Conservation (phyloP, 2,797 vertebrate species). For the Halcyon chelicuti region DNA sequence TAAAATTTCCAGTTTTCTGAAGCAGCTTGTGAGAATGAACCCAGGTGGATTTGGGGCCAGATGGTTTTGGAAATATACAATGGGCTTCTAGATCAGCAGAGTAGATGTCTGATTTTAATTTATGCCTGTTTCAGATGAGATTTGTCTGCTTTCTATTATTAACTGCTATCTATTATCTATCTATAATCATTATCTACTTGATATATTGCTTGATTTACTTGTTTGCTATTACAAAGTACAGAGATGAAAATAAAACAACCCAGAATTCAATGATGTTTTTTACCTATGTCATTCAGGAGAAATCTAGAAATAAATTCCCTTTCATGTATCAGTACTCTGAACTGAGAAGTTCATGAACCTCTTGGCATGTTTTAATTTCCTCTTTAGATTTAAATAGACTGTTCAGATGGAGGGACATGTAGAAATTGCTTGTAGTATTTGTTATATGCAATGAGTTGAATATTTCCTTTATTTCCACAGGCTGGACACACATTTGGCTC, state of each 20-base stretch:
- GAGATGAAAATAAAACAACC: neutral
- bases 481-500: neutral
- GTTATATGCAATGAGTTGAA: neutral
- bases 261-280: neutral
- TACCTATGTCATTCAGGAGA: neutral
- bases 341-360: neutral
- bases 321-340: neutral
- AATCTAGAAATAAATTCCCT: neutral
- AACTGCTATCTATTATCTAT: neutral
- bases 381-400: neutral
- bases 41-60: accelerated
- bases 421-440: neutral
- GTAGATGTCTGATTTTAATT: neutral
- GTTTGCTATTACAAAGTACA: neutral
- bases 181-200: neutral
- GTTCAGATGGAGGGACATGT: neutral
- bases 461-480: neutral
- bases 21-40: neutral
- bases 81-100: neutral
- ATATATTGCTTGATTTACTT: neutral
- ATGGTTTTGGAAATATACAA: neutral
- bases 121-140: neutral
- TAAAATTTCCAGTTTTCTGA: neutral
- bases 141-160: neutral
- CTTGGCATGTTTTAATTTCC: neutral